Conservation (phyloP, 2,113 vertebrate species). For the Mus spicilegus region DNA sequence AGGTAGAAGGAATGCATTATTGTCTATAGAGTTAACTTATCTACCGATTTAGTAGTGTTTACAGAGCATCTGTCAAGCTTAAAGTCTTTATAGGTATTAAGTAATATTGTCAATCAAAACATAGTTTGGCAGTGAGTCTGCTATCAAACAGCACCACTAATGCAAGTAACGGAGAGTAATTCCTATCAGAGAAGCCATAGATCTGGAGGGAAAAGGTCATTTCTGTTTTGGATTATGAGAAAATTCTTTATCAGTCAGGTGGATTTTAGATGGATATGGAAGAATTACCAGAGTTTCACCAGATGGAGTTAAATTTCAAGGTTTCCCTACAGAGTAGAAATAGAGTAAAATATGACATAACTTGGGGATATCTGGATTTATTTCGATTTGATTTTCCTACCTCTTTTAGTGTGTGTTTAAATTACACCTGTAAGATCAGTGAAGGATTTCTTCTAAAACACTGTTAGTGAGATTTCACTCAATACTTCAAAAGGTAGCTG, state of each 20-base stretch:
- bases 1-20: not conserved
- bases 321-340: not conserved
- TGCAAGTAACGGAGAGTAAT: not conserved
- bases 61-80: not conserved
- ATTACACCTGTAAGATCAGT: not conserved
- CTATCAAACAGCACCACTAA: not conserved
- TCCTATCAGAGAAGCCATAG: not conserved
- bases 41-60: slow-evolving; percentile 34
- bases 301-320: not conserved
- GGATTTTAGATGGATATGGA: not conserved
- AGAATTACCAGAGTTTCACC: not conserved
- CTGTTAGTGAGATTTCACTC: not conserved
- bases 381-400: not conserved
- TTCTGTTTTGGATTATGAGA: not conserved
- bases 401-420: not conserved
- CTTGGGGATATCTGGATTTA: not conserved
- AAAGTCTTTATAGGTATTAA: not conserved
- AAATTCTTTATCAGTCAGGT: not conserved
- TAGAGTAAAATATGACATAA: not conserved
- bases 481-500: not conserved
- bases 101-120: not conserved
- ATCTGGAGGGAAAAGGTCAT: not conserved
- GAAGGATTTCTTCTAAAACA: not conserved
- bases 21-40: not conserved
- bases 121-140: not conserved